Conservation (phyloP, 2,113 vertebrate genomes). For the Scophthalmus maximus region DNA sequence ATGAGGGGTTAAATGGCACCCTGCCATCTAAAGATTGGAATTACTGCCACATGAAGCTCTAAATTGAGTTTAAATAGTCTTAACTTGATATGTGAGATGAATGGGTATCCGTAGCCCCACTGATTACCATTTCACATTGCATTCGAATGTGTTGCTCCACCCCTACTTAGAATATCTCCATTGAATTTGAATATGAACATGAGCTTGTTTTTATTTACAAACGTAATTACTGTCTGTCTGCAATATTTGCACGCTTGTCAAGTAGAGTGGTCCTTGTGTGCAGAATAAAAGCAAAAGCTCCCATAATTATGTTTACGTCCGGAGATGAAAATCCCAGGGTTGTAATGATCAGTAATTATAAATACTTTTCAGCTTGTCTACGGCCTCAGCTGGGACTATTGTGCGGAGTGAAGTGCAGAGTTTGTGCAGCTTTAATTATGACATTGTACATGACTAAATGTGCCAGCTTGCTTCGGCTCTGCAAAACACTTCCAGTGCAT, state of each 20-base stretch:
- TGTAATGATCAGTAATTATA: slow-evolving; percentile 88
- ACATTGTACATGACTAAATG: slow-evolving; percentile 92
- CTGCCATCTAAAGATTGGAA: slow-evolving; percentile 76
- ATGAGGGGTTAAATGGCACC: slow-evolving; percentile 82
- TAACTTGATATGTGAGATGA: slow-evolving; percentile 83
- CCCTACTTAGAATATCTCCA: slow-evolving; percentile 66
- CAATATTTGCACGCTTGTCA: slow-evolving; percentile 83
- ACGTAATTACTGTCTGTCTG: slow-evolving; percentile 80
- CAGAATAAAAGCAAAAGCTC: slow-evolving; percentile 82
- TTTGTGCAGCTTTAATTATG: slow-evolving; percentile 95
- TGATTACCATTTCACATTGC: slow-evolving; percentile 75
- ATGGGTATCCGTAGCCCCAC: slow-evolving; percentile 64
- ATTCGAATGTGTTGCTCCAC: slow-evolving; percentile 61
- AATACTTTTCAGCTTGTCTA: slow-evolving; percentile 81
- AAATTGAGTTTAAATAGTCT: slow-evolving; percentile 82
- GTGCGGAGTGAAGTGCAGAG: slow-evolving; percentile 82
- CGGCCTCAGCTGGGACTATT: slow-evolving; percentile 76
- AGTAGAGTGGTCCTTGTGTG: slow-evolving; percentile 69
- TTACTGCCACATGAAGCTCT: slow-evolving; percentile 77
- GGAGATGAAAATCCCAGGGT: slow-evolving; percentile 81
- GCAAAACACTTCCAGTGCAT: slow-evolving; percentile 93
- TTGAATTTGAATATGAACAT: slow-evolving; percentile 77
- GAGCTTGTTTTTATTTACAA: slow-evolving; percentile 84
- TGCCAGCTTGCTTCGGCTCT: slow-evolving; percentile 89
- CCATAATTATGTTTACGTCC: slow-evolving; percentile 86